phyloP scores from a whole-genome alignment of 64 coral and sea anemone genomes.

The Orbicella faveolata region DNA sequence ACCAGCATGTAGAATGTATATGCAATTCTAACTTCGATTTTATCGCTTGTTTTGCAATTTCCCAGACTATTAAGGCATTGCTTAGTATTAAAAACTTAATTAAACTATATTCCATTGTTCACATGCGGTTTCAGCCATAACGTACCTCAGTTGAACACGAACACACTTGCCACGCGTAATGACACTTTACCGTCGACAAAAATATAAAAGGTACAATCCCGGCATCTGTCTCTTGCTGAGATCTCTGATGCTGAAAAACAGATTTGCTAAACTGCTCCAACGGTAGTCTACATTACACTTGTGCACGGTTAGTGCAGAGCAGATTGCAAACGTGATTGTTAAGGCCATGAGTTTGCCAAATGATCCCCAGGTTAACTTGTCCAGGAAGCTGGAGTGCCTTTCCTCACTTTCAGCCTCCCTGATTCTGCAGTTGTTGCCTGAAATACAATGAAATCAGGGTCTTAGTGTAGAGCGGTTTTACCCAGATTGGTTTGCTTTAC shows the following conservation, averaged over 20 bases:
- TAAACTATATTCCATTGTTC: too few relatives aligned
- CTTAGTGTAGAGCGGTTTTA: too few relatives aligned
- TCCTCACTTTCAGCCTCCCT: background rate
- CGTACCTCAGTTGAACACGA: too few relatives aligned
- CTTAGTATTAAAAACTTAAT: too few relatives aligned
- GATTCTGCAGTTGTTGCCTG: background rate
- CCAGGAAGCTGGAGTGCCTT: background rate
- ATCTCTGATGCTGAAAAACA: background rate
- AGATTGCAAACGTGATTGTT: background rate
- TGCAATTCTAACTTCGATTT: too few relatives aligned
- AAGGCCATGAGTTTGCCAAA: constrained; percentile 17
- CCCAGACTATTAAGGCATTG: too few relatives aligned
- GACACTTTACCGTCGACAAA: background rate
- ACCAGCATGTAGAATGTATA: too few relatives aligned
- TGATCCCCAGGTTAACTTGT: background rate
- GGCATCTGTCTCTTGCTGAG: background rate
- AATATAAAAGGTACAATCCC: background rate
- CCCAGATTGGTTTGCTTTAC: too few relatives aligned
- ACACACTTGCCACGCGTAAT: background rate
- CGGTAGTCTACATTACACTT: background rate
- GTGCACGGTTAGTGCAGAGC: background rate
- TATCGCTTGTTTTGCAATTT: too few relatives aligned
- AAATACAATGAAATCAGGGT: background rate
- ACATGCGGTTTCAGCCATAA: too few relatives aligned
- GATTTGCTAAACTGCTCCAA: background rate